Evolutionary conservation across 2,888 invertebrate genomes (phyloP).

Genomic region (Labia minor): DNA sequence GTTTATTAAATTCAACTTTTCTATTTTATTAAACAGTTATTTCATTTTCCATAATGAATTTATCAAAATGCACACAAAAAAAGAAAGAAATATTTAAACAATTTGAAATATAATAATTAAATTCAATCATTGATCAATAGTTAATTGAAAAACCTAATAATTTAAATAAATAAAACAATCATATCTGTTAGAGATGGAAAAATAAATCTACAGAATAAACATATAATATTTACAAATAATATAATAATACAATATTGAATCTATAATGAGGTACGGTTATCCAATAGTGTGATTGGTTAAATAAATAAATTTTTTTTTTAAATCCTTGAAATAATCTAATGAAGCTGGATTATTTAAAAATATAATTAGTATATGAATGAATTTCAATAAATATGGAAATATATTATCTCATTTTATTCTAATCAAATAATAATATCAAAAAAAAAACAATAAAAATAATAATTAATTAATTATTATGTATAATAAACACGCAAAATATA

Average conservation of each 20-base stretch:
- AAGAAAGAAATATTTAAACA: not conserved
- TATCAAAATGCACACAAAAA: too few species aligned
- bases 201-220: slow-evolving; percentile 7
- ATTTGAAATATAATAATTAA: not conserved
- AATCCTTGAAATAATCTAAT: slow-evolving; percentile 13
- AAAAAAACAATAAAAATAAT: not conserved
- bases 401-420: too few species aligned
- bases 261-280: not conserved
- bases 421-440: too few species aligned
- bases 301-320: not conserved
- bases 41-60: too few species aligned
- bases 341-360: not conserved
- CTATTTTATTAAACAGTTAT: too few species aligned
- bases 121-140: slow-evolving; percentile 13
- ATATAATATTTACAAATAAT: slow-evolving; percentile 5
- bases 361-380: not conserved
- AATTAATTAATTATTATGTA: too few species aligned
- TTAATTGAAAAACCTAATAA: not conserved
- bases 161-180: slow-evolving; percentile 13
- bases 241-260: slow-evolving; percentile 13
- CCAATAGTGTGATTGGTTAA: slow-evolving; percentile 6
- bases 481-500: too few species aligned
- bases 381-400: not conserved
- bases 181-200: not conserved
- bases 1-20: too few species aligned